Evolutionary conservation across 2,797 vertebrate species (phyloP).

Genomic region (Selene dorsalis): DNA sequence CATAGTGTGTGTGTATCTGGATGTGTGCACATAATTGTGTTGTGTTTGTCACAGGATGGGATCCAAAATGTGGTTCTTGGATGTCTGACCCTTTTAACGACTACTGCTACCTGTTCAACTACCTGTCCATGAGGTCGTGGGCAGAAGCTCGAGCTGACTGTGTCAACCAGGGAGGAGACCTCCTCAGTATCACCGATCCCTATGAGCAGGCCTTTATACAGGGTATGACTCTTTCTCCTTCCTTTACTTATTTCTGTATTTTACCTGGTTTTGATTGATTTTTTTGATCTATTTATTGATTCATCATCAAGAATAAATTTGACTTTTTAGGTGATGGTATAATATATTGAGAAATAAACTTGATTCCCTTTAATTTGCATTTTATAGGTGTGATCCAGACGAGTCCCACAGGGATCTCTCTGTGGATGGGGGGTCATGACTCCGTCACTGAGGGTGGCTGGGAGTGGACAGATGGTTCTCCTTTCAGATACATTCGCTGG

Average conservation of each 20-base stretch:
- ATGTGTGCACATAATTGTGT: background rate
- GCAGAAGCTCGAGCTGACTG: constrained; percentile 84
- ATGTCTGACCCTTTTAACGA: constrained; percentile 82
- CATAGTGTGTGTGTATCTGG: background rate
- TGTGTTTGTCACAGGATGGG: constrained; percentile 79
- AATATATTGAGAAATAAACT: background rate
- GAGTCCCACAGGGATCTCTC: constrained; percentile 80
- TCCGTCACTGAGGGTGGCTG: constrained; percentile 84
- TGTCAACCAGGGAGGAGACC: constrained; percentile 84
- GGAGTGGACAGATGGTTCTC: constrained; percentile 83
- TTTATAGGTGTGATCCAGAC: constrained; percentile 75
- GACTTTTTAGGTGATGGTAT: too few species aligned
- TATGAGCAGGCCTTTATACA: constrained; percentile 84
- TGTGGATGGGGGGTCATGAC: constrained; percentile 87
- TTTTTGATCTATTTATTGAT: too few species aligned
- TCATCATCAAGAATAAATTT: too few species aligned
- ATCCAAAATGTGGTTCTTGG: constrained; percentile 84
- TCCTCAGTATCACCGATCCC: constrained; percentile 83
- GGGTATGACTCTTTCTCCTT: constrained; percentile 56
- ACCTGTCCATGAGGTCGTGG: constrained; percentile 82
- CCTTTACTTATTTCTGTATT: background rate
- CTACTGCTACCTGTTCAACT: constrained; percentile 85
- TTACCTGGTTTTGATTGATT: background rate
- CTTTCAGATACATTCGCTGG: constrained; percentile 86
- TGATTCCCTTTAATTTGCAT: background rate